These are phyloP conservation scores for Teleiodes luculella DNA, from an alignment of 2,888 invertebrate species.

Conservation along the genomic window DNA sequence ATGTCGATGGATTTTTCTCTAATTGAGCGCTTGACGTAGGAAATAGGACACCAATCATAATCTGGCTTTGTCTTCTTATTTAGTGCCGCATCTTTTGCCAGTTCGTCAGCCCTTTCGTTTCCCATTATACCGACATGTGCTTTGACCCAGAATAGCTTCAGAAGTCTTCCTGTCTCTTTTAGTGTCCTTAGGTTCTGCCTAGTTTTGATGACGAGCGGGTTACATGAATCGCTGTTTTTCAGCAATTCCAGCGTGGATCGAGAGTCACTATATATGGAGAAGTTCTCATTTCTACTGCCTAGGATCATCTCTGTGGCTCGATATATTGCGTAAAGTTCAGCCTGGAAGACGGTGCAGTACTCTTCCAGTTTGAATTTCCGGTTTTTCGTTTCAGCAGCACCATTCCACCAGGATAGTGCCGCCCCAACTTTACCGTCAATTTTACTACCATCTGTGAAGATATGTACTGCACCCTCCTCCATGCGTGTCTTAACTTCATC, in stretches of 20 bases:
- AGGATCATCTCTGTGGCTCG: not conserved
- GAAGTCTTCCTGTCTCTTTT: not conserved
- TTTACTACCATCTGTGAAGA: no score
- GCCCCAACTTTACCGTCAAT: not conserved
- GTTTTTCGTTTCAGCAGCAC: not conserved
- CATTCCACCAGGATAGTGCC: not conserved
- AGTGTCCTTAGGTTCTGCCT: not conserved
- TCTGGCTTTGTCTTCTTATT: not conserved
- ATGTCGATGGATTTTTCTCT: not conserved
- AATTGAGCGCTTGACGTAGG: conserved; percentile 3
- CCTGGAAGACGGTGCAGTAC: conserved; percentile 12
- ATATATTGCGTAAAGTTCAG: not conserved
- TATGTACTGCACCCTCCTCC: no score
- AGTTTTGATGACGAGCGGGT: not conserved
- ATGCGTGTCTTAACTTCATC: no score
- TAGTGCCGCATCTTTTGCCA: conserved; percentile 18
- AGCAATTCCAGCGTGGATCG: conserved; percentile 2
- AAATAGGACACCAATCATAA: conserved; percentile 12
- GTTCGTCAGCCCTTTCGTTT: conserved; percentile 6
- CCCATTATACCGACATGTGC: not conserved
- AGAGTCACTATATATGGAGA: conserved; percentile 1
- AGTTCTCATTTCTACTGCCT: not conserved
- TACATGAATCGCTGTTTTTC: not conserved
- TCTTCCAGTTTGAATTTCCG: conserved; percentile 3
- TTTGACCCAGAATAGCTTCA: not conserved